Base-by-base conservation (phyloP, 2,113 vertebrate genomes). In the Atrichornis clamosus region DNA sequence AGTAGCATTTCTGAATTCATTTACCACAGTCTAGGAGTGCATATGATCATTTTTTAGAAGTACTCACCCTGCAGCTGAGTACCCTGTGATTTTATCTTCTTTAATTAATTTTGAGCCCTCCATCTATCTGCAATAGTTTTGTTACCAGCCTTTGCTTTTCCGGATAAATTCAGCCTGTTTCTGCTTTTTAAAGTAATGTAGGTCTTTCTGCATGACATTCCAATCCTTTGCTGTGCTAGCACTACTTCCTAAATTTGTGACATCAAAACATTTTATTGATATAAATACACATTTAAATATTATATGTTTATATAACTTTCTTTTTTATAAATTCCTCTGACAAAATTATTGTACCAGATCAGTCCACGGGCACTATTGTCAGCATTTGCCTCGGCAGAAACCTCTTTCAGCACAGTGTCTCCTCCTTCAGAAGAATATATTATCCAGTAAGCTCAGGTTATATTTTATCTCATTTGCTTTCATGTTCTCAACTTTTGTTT, bases 101-200 rank as follows among this genome's bases (percentile, higher is more conserved):
- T 58, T 90, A 91, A 81, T 93, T 82, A 68, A 76, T 93, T 93
- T 94, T 90, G 41, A 94, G 42, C 83, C 80, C 89, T 83, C 64
- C 21, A 30, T 80, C 67, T 92, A 86, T 69, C 55, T 2, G 15
- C 13, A 60, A 60, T 26, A 21, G 47, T 87, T 92, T 86, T 94
- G 46, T 74, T 81, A 74, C 63, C 24, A 72, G 62, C 19, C n/a
- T 90, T 90, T 90, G 28, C 32, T 73, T 85, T 62, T 73, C 18
- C n/a, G 46, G 75, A 64, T 37, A 79, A 95, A 78, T 89, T 75
- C 69, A 87, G 23, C 23, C n/a, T 75, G 17, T 75, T 92, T 84
- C 69, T 64, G 16, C 32, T 56, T 77, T 74, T 75, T 52, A 52
- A 75, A 94, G 74, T 82, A 56, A 82, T 84, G 18, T 69, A 18